Percentiles rank a stretch among this genome's conserved stretches.
These are phyloP conservation scores for Sitodiplosis mosellana DNA, from an alignment of 1,140 invertebrate species.

Conservation along the genomic window DNA sequence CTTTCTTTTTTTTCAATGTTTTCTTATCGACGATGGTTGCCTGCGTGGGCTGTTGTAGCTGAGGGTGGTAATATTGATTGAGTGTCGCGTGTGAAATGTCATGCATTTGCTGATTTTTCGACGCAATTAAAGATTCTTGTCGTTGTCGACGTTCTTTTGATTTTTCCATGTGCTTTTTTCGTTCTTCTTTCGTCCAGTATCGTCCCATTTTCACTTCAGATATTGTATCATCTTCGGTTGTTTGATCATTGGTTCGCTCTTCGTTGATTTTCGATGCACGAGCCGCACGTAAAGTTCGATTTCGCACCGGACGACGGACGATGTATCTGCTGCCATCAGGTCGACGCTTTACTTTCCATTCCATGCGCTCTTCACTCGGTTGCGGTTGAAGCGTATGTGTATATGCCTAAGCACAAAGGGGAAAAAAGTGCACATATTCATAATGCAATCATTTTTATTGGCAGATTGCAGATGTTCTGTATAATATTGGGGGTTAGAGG, in stretches of 20 bases:
- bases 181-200: slow-evolving; percentile 65
- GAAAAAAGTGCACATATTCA: too few species aligned
- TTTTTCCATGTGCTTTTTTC: slow-evolving; percentile 53
- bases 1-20: slow-evolving; percentile 25
- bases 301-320: slow-evolving; percentile 48
- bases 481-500: neutral
- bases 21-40: slow-evolving; percentile 20
- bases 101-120: slow-evolving; percentile 6
- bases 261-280: slow-evolving; percentile 46
- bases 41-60: slow-evolving; percentile 14
- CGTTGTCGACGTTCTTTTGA: slow-evolving; percentile 43
- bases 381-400: neutral
- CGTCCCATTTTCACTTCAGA: slow-evolving; percentile 64
- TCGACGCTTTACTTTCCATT: slow-evolving; percentile 63
- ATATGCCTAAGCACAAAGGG: slow-evolving; percentile 7
- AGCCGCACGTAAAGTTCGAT: slow-evolving; percentile 49
- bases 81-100: slow-evolving; percentile 11
- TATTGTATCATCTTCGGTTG: slow-evolving; percentile 65
- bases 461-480: neutral
- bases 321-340: slow-evolving; percentile 66
- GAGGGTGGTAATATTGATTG: slow-evolving; percentile 12
- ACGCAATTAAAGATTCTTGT: slow-evolving; percentile 22
- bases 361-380: slow-evolving; percentile 33
- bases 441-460: too few species aligned
- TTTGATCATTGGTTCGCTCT: slow-evolving; percentile 44